Conservation (phyloP, 2,113 vertebrate genomes). For the Etia nguti region DNA sequence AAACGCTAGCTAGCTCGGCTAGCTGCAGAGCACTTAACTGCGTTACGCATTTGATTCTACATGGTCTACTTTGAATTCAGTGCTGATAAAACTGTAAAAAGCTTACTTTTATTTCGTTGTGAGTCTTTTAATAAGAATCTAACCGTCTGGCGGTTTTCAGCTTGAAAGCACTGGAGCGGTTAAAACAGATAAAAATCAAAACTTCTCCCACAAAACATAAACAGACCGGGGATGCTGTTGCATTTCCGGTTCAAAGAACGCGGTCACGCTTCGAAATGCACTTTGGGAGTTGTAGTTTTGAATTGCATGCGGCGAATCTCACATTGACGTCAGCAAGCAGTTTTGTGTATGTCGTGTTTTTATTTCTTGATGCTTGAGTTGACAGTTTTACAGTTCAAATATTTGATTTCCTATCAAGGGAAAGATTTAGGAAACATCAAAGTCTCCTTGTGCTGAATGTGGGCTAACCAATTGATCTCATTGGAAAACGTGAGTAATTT, state of each 20-base stretch:
- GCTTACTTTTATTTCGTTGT: conserved; percentile 58
- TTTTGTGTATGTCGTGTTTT: neutral
- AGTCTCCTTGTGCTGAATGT: neutral
- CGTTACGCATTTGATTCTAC: neutral
- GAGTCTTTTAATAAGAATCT: conserved; percentile 15
- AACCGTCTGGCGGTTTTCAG: neutral
- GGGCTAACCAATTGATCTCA: neutral
- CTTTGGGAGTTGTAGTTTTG: conserved; percentile 13
- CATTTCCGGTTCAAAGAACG: conserved; percentile 4
- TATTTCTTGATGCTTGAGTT: neutral
- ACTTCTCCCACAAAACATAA: conserved; percentile 22
- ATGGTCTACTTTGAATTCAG: neutral
- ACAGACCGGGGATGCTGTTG: conserved; percentile 22
- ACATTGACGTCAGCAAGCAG: neutral
- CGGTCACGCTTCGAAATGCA: neutral
- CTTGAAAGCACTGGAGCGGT: neutral
- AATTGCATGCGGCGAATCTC: neutral
- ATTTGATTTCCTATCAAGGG: neutral
- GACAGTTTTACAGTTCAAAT: neutral
- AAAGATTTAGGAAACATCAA: neutral
- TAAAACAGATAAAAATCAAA: neutral
- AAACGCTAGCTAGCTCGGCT: neutral
- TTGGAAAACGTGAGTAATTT: neutral
- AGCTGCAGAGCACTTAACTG: neutral
- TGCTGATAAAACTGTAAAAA: neutral